These are phyloP conservation scores for Gymnobelideus leadbeateri DNA, from an alignment of 2,113 vertebrate species.

Conservation along the genomic window DNA sequence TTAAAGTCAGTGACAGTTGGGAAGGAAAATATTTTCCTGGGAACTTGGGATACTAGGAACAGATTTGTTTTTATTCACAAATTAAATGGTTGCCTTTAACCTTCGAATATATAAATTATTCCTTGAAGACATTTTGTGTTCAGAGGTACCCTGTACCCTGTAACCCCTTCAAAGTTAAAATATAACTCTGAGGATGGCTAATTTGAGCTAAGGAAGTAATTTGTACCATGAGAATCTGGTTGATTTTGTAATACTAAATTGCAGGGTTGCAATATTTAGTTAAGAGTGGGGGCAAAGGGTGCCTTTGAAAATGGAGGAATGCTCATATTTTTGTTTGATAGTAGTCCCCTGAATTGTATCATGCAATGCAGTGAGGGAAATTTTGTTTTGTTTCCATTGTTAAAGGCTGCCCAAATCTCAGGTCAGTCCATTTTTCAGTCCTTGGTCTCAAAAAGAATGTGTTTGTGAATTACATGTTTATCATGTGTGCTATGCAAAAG, in stretches of 20 bases:
- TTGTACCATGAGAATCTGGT: not conserved
- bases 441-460: not conserved
- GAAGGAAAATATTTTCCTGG: not conserved
- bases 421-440: conserved; percentile 18
- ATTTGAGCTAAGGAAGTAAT: conserved; percentile 13
- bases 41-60: not conserved
- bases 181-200: conserved; percentile 1
- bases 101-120: conserved; percentile 43
- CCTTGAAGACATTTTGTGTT: not conserved
- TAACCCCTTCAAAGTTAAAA: not conserved
- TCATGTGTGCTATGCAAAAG: conserved; percentile 29
- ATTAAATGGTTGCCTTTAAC: conserved; percentile 22
- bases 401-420: not conserved
- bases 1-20: not conserved
- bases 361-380: not conserved
- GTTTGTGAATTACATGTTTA: conserved; percentile 26
- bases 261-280: conserved; percentile 23
- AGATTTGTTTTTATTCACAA: conserved; percentile 44
- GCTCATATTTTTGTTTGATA: not conserved
- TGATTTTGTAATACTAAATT: not conserved
- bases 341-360: not conserved
- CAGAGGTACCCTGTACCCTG: not conserved
- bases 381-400: not conserved
- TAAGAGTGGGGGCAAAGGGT: not conserved
- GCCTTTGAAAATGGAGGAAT: conserved; percentile 7